Conservation (phyloP, 2,888 invertebrate species). For the Eristalis arbustorum region DNA sequence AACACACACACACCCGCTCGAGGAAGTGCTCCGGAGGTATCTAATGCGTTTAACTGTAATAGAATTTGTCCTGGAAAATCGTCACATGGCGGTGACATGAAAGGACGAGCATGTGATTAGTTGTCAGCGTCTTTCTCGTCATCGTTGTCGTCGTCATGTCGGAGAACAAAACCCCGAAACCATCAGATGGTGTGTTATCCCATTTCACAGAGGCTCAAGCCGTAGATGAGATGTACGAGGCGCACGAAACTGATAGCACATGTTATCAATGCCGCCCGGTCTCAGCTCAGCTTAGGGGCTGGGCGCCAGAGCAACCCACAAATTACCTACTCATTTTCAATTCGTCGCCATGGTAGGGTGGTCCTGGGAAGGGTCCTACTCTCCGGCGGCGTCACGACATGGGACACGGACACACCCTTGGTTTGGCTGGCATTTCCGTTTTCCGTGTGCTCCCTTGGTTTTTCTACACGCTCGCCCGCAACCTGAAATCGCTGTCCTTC, state of each 20-base stretch:
- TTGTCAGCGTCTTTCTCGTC: slow-evolving; percentile 45
- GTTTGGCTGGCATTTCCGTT: slow-evolving; percentile 27
- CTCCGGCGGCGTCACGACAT: not conserved
- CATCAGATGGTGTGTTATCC: slow-evolving; percentile 32
- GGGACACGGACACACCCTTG: slow-evolving; percentile 38
- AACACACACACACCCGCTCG: slow-evolving; percentile 9
- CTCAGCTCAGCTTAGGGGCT: slow-evolving; percentile 5
- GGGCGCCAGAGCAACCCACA: slow-evolving; percentile 26
- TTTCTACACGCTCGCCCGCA: not conserved
- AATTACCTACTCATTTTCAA: slow-evolving; percentile 45
- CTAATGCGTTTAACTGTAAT: slow-evolving; percentile 62
- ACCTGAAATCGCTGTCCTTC: slow-evolving; percentile 5
- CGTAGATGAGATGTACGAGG: slow-evolving; percentile 5
- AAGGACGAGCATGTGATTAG: slow-evolving; percentile 64
- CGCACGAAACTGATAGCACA: slow-evolving; percentile 56
- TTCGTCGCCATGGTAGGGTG: slow-evolving; percentile 34
- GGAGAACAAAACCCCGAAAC: slow-evolving; percentile 50
- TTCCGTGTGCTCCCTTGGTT: slow-evolving; percentile 14
- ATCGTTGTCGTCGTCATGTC: slow-evolving; percentile 8
- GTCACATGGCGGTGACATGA: slow-evolving; percentile 62
- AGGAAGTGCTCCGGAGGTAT: slow-evolving; percentile 17
- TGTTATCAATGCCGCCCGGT: slow-evolving; percentile 48
- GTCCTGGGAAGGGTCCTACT: not conserved
- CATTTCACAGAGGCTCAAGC: slow-evolving; percentile 24
- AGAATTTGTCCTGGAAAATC: slow-evolving; percentile 63